These are phyloP conservation scores for Gymnobelideus leadbeateri DNA, from an alignment of 2,113 vertebrate species.

Conservation along the genomic window DNA sequence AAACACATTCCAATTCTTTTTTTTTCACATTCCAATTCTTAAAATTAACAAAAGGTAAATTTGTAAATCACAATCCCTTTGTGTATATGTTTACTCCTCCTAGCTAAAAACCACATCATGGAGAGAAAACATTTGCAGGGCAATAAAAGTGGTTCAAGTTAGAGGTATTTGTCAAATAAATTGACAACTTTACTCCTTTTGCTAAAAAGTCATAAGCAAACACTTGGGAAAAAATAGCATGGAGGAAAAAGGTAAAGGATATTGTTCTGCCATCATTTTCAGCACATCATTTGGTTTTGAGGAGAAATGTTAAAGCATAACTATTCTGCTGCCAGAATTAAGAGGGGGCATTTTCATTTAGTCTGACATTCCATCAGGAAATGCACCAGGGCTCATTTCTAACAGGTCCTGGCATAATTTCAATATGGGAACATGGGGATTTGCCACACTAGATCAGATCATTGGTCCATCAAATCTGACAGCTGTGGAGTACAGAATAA, in stretches of 20 bases:
- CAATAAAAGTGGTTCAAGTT: not conserved
- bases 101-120: not conserved
- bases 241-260: not conserved
- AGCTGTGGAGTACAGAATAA: constrained; percentile 2
- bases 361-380: constrained; percentile 38
- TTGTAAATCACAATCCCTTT: not conserved
- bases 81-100: not conserved
- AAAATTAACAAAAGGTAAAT: not conserved
- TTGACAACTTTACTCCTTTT: not conserved
- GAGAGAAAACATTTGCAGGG: not conserved
- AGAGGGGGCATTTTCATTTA: constrained; percentile 3
- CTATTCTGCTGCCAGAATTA: constrained; percentile 3
- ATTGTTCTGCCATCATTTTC: not conserved
- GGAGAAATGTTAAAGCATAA: not conserved
- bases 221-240: constrained; percentile 17
- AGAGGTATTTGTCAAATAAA: not conserved
- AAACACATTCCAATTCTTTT: not conserved
- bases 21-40: not conserved
- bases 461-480: not conserved
- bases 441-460: not conserved
- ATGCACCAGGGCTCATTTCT: not conserved
- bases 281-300: not conserved
- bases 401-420: not conserved
- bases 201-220: not conserved
- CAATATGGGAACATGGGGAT: not conserved